Base-by-base conservation (phyloP, 1,140 invertebrate genomes). In the Trissolcus basalis region DNA sequence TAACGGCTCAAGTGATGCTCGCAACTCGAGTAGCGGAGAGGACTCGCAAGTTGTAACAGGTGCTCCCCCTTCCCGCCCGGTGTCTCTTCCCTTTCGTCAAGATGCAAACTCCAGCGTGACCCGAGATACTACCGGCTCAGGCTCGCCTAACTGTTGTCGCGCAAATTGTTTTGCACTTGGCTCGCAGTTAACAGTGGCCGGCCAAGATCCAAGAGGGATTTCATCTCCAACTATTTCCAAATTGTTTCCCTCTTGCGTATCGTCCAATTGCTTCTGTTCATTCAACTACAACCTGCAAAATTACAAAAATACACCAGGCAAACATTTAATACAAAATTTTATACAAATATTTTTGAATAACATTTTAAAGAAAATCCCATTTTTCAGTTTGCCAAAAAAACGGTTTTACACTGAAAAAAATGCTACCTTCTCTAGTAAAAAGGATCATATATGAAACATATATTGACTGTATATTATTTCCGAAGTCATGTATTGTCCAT, bases 41-140 rank as follows among this genome's bases (percentile, higher is more conserved):
- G 78, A 76, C 71, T 76, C 74, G 51, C 13, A 68, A 77, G 73
- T 84, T 82, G 81, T 83, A 84, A 85, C 83, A 84, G 83, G 81
- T 83, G 80, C 79, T 78, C 78, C 58, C 74, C 69, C 36, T 45
- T 63, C 44, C 12, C 12, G 43, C 16, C 54, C 41, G 45, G 54
- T 72, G 33, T 55, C 33, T 55, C 47, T 12, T 14, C 12, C 47
- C 51, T 41, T 48, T 41, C 35, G 44, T 49, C 61, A 65, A 48
- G 19, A 56, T 56, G 45, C 63, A 56, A 56, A 50, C 63, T 49
- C 41, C 44, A 32, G 33, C 33, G 33, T 41, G 49, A 53, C 60
- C 49, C 60, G 9, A 27, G 14, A 53, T 19, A 54, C 60, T 53
- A 44, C 41, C 19, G 49, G n/a, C 49, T 15, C 41, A 53, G 19